Conservation (phyloP, 2,888 invertebrate species). For the Theodoxus fluviatilis region DNA sequence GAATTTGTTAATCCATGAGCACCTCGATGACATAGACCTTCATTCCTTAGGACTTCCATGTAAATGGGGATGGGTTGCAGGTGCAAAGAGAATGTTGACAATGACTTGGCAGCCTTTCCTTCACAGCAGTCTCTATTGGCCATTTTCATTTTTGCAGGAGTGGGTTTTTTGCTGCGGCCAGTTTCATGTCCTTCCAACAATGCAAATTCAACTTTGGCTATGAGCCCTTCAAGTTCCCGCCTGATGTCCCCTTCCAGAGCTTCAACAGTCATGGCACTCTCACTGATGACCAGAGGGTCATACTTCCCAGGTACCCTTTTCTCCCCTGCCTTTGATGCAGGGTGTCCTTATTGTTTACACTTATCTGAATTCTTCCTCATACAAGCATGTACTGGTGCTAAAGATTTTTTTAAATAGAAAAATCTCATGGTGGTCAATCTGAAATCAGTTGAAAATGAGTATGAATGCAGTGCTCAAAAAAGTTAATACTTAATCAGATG, state of each 20-base stretch:
- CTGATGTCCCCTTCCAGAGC: constrained; percentile 72
- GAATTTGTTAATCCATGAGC: no score
- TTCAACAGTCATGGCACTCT: constrained; percentile 84
- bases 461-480: no score
- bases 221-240: constrained; percentile 78
- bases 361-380: not conserved
- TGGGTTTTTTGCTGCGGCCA: constrained; percentile 93
- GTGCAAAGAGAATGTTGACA: no score
- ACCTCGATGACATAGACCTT: no score
- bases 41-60: no score
- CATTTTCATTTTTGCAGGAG: constrained; percentile 69
- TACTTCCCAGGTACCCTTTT: constrained; percentile 79
- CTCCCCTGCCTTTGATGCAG: not conserved
- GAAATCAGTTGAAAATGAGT: not conserved
- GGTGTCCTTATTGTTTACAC: not conserved
- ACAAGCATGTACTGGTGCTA: not conserved
- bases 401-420: not conserved
- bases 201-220: constrained; percentile 91
- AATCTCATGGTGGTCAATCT: not conserved
- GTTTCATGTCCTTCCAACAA: constrained; percentile 96
- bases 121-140: no score
- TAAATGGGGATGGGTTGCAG: no score
- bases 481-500: no score
- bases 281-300: constrained; percentile 79
- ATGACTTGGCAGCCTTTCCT: no score